Percentiles rank a stretch among this genome's conserved stretches.
phyloP scores from a whole-genome alignment of 2,113 vertebrate species.

The Gorsachius goisagi region DNA sequence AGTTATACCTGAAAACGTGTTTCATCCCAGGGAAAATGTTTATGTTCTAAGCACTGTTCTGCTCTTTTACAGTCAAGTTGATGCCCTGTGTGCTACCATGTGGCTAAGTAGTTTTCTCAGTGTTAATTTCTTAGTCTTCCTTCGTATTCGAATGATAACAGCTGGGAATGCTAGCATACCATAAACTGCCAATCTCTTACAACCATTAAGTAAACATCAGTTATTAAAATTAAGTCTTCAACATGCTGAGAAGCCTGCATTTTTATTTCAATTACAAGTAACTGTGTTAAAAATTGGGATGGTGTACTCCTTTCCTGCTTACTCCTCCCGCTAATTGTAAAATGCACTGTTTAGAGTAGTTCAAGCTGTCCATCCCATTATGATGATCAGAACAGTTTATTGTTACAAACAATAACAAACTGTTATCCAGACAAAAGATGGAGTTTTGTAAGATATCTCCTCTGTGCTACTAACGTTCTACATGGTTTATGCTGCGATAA shows the following conservation, averaged over 20 bases:
- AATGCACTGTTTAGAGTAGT: background rate
- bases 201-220: constrained; percentile 72
- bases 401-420: background rate
- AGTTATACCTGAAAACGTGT: background rate
- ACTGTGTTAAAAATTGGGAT: background rate
- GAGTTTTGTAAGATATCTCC: background rate
- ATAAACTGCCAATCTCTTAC: constrained; percentile 65
- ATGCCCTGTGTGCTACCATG: background rate
- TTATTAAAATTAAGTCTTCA: constrained; percentile 69
- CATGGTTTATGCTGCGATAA: background rate
- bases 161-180: constrained; percentile 45
- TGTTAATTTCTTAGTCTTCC: constrained; percentile 42
- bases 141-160: constrained; percentile 61
- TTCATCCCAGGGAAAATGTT: background rate
- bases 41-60: background rate
- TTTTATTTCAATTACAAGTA: constrained; percentile 1
- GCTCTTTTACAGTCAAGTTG: constrained; percentile 8
- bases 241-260: constrained; percentile 10
- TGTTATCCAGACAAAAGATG: background rate
- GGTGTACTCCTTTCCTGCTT: background rate
- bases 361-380: background rate
- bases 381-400: background rate
- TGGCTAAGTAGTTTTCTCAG: constrained; percentile 3
- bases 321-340: background rate
- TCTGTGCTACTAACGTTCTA: background rate